These are phyloP conservation scores for Colossoma macropomum DNA, from an alignment of 2,113 vertebrate genomes.

Conservation along the genomic window DNA sequence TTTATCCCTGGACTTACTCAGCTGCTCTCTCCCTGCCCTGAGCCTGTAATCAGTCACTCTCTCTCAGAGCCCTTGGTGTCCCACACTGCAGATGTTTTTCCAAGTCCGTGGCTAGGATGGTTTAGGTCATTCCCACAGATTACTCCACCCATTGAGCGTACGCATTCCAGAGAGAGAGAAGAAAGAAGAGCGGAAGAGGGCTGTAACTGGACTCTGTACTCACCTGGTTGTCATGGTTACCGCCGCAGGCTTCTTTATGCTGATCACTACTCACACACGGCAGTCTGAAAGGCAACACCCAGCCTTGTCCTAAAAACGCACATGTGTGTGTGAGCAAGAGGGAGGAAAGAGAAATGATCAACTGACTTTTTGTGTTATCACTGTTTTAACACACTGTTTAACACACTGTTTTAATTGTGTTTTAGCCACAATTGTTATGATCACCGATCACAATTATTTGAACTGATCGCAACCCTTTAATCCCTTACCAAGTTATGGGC, in stretches of 20 bases:
- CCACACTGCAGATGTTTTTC: neutral
- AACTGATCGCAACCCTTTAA: too few relatives aligned
- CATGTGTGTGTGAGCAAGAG: neutral
- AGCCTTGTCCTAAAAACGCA: constrained; percentile 3
- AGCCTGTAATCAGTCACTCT: neutral
- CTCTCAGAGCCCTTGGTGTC: neutral
- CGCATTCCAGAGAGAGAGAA: constrained; percentile 44
- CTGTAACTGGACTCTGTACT: constrained; percentile 3
- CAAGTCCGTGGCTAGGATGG: neutral
- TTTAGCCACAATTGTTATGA: too few relatives aligned
- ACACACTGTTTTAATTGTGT: neutral
- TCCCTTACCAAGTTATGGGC: too few relatives aligned
- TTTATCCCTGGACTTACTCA: neutral
- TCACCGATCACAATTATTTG: too few relatives aligned
- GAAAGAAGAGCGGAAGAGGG: constrained; percentile 46
- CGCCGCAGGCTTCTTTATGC: neutral
- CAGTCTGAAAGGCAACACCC: neutral
- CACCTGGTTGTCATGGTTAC: neutral
- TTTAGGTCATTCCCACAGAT: neutral
- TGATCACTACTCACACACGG: neutral
- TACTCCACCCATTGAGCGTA: neutral
- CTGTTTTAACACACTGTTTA: neutral
- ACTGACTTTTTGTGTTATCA: too few relatives aligned
- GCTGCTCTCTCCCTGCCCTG: neutral
- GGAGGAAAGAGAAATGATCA: neutral